Conservation (phyloP, 2,888 invertebrate species). For the Nephrotoma appendiculata region DNA sequence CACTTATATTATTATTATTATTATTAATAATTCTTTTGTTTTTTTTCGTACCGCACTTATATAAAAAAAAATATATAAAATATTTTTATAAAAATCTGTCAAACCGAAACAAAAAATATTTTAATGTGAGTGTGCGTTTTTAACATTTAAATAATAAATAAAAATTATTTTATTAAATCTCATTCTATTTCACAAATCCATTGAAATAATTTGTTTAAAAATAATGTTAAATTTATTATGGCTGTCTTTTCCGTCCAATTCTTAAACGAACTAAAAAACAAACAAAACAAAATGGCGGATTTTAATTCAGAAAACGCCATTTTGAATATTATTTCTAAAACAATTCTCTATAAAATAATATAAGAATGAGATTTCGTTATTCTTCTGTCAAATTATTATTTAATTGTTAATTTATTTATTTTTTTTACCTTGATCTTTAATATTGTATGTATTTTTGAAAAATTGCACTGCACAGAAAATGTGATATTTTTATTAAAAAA, state of each 20-base stretch:
- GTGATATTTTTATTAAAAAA: conserved; percentile 8
- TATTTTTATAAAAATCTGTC: background rate
- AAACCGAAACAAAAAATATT: background rate
- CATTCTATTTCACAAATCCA: background rate
- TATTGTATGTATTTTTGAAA: background rate
- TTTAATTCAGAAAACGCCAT: background rate
- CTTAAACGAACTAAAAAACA: background rate
- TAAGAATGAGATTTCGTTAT: background rate
- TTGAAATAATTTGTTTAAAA: background rate
- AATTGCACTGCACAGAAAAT: conserved; percentile 11
- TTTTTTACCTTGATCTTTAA: background rate
- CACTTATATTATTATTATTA: background rate
- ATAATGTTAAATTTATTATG: background rate
- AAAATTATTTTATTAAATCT: background rate
- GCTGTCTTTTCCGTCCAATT: conserved; percentile 3
- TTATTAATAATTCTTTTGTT: background rate
- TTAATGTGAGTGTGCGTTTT: background rate
- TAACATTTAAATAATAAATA: background rate
- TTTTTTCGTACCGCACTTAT: background rate
- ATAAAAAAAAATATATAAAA: background rate
- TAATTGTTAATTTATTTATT: background rate
- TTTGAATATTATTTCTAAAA: background rate
- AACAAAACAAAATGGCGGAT: background rate
- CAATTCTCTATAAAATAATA: too few species aligned
- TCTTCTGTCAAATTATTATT: background rate